These are phyloP conservation scores for Tigriopus californicus DNA, from an alignment of 2,888 invertebrate genomes.

Conservation along the genomic window DNA sequence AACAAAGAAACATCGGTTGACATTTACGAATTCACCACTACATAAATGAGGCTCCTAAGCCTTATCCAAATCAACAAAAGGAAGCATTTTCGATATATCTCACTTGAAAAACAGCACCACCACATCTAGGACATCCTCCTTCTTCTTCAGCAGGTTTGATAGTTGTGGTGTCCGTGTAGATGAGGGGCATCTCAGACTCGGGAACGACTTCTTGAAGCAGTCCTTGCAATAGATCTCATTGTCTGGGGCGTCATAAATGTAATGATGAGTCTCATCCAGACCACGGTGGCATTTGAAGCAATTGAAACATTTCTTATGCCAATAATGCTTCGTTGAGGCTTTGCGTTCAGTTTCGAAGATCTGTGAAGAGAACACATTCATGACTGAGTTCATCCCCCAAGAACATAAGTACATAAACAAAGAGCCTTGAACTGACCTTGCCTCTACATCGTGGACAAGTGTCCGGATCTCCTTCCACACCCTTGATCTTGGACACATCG, in stretches of 20 bases:
- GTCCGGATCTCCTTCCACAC: background rate
- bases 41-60: background rate
- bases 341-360: constrained; percentile 12
- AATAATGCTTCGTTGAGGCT: constrained; percentile 37
- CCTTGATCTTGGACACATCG: constrained; percentile 11
- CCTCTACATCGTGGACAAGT: constrained; percentile 11
- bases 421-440: background rate
- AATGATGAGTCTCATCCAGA: constrained; percentile 47
- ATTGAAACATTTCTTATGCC: constrained; percentile 87
- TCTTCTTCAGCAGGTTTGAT: constrained; percentile 4
- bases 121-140: constrained; percentile 12
- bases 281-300: constrained; percentile 68
- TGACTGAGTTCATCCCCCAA: too few relatives aligned
- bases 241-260: constrained; percentile 82
- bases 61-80: background rate
- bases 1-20: too few relatives aligned
- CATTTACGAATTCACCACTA: background rate
- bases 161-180: constrained; percentile 8
- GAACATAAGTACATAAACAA: too few relatives aligned
- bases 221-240: constrained; percentile 86
- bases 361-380: background rate
- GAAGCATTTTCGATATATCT: background rate
- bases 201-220: constrained; percentile 12
- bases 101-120: constrained; percentile 11
- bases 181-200: constrained; percentile 7